Percentiles rank a stretch among this genome's conserved stretches.
phyloP scores from a whole-genome alignment of 2,113 vertebrate genomes.

The Tricholaema leucomelas region DNA sequence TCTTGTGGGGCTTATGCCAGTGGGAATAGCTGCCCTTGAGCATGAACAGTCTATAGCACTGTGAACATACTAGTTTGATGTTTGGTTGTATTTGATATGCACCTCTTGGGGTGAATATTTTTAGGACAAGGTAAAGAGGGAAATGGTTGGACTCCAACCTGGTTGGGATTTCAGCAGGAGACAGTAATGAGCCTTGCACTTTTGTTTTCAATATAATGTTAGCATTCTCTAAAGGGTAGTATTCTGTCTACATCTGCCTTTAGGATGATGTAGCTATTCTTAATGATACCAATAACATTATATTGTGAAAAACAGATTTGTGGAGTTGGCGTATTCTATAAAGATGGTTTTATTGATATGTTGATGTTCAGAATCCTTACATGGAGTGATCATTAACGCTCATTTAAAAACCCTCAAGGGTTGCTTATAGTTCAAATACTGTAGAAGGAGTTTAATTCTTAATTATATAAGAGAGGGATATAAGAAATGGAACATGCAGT shows the following conservation, averaged over 20 bases:
- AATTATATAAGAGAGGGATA: constrained; percentile 14
- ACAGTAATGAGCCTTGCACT: not conserved
- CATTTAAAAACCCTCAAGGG: constrained; percentile 7
- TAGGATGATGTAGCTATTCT: not conserved
- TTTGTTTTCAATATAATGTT: not conserved
- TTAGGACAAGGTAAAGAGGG: not conserved
- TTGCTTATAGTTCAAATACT: constrained; percentile 1
- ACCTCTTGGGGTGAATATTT: not conserved
- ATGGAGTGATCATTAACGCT: not conserved
- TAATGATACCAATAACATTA: not conserved
- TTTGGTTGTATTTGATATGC: not conserved
- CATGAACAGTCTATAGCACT: not conserved
- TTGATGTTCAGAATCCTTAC: constrained; percentile 1
- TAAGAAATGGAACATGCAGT: constrained; percentile 7
- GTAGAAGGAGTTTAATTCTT: constrained; percentile 35
- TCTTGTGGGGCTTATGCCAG: rapidly evolving
- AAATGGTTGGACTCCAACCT: not conserved
- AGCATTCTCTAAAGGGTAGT: not conserved
- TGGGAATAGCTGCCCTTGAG: not conserved
- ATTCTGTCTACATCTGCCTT: not conserved
- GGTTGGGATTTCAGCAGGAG: not conserved
- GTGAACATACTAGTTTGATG: not conserved
- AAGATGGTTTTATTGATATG: constrained; percentile 1
- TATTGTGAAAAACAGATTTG: not conserved
- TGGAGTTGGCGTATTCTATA: not conserved